Conservation (phyloP, 2,888 invertebrate species). For the Agapetus fuscipes region DNA sequence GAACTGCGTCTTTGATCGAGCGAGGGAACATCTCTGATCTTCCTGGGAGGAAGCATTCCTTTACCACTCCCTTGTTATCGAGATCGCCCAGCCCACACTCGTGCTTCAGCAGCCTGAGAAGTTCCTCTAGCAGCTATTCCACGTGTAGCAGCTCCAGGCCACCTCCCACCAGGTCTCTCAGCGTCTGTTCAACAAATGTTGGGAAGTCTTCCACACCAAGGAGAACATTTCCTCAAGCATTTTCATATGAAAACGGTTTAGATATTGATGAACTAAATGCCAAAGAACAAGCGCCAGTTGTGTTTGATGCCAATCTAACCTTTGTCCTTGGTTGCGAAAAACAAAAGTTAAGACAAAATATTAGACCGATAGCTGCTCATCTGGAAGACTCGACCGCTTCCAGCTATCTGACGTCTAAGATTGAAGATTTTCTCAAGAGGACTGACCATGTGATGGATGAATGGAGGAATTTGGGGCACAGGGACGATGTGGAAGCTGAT, state of each 20-base stretch:
- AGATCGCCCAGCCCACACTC: conserved; percentile 51
- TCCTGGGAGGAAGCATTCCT: conserved; percentile 32
- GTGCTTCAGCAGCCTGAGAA: conserved; percentile 33
- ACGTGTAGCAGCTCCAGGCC: conserved; percentile 41
- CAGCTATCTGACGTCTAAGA: conserved; percentile 63
- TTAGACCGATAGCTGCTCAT: conserved; percentile 66
- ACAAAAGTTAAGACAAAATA: conserved; percentile 57
- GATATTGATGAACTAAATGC: conserved; percentile 50
- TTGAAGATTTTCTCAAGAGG: conserved; percentile 67
- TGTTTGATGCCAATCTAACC: conserved; percentile 73
- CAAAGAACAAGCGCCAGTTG: conserved; percentile 67
- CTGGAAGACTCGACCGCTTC: conserved; percentile 69
- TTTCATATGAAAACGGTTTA: conserved; percentile 36
- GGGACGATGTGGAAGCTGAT: conserved; percentile 37
- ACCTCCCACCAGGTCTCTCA: conserved; percentile 37
- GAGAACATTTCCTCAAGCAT: conserved; percentile 58
- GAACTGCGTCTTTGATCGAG: conserved; percentile 36
- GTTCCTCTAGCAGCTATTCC: conserved; percentile 39
- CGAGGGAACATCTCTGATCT: conserved; percentile 43
- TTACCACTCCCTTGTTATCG: conserved; percentile 31
- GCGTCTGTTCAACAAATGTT: conserved; percentile 34
- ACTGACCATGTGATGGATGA: conserved; percentile 87
- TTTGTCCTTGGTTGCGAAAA: conserved; percentile 67
- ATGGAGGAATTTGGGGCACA: conserved; percentile 64
- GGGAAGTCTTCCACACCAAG: conserved; percentile 49